A percentile compares a stretch with the other conserved stretches of the same genome.
Conservation (phyloP, 2,113 vertebrate genomes). For the Triplophysa dalaica region DNA sequence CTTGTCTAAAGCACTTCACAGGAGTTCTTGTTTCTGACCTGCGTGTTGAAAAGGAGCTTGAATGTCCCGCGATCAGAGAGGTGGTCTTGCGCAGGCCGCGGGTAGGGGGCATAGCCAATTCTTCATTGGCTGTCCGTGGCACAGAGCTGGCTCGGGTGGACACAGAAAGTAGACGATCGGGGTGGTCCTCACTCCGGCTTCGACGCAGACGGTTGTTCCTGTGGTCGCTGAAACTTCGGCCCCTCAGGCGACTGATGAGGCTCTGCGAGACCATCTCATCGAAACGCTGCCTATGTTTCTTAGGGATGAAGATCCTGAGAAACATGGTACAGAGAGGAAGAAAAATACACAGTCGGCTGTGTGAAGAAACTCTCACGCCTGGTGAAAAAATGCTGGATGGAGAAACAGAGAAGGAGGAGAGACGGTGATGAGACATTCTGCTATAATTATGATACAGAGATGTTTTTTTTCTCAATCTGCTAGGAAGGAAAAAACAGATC, state of each 20-base stretch:
- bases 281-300: slow-evolving; percentile 95
- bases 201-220: slow-evolving; percentile 83
- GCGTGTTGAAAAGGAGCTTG: slow-evolving; percentile 77
- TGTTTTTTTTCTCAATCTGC: not conserved
- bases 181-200: slow-evolving; percentile 92
- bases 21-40: slow-evolving; percentile 72
- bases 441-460: slow-evolving; percentile 2
- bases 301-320: slow-evolving; percentile 96
- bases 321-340: slow-evolving; percentile 53
- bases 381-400: not conserved
- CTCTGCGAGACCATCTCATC: slow-evolving; percentile 96
- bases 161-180: slow-evolving; percentile 84
- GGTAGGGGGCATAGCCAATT: slow-evolving; percentile 59
- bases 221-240: slow-evolving; percentile 81
- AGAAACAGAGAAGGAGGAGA: not conserved
- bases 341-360: not conserved
- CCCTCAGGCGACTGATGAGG: slow-evolving; percentile 88
- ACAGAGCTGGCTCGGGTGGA: slow-evolving; percentile 93
- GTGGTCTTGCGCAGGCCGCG: slow-evolving; percentile 84
- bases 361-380: not conserved
- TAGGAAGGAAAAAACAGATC: not conserved
- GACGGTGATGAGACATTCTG: not conserved
- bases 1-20: not conserved
- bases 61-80: slow-evolving; percentile 81
- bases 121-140: slow-evolving; percentile 84